Conservation (phyloP, 1,140 invertebrate species). For the Caenorhabditis latens region DNA sequence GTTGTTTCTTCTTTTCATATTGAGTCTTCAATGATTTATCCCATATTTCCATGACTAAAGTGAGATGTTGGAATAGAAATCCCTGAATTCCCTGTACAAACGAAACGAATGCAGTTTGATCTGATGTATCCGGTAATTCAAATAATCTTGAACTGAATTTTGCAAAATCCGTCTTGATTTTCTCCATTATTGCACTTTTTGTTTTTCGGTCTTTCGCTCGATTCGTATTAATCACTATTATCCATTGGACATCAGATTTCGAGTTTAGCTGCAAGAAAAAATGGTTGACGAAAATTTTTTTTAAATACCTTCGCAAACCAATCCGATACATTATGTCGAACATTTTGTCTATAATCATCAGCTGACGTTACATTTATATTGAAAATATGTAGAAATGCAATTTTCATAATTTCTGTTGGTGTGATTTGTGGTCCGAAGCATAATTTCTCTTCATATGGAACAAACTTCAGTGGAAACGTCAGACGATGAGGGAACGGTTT, state of each 20-base stretch:
- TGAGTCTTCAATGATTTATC: constrained; percentile 24
- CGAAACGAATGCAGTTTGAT: not conserved
- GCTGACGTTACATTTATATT: constrained; percentile 68
- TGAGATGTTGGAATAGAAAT: constrained; percentile 14
- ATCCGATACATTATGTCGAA: constrained; percentile 70
- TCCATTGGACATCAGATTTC: constrained; percentile 69
- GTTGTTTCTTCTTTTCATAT: constrained; percentile 25
- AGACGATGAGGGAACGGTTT: constrained; percentile 60
- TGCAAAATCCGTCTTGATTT: constrained; percentile 72
- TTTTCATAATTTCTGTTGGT: constrained; percentile 55
- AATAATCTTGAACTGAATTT: constrained; percentile 64
- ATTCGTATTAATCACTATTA: constrained; percentile 74
- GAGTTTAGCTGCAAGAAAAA: constrained; percentile 41
- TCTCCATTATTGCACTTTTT: constrained; percentile 68
- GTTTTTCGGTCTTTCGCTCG: constrained; percentile 73
- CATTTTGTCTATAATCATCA: constrained; percentile 67
- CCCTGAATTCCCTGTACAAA: constrained; percentile 35
- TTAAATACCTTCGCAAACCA: constrained; percentile 69
- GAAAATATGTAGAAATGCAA: constrained; percentile 74
- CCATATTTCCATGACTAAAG: constrained; percentile 39
- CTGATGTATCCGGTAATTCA: constrained; percentile 19
- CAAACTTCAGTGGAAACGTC: constrained; percentile 66
- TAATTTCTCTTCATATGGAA: constrained; percentile 67
- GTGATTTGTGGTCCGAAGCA: constrained; percentile 46
- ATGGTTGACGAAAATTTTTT: not conserved